phyloP scores from a whole-genome alignment of 2,797 vertebrate genomes.

The Rhinoraja longicauda region DNA sequence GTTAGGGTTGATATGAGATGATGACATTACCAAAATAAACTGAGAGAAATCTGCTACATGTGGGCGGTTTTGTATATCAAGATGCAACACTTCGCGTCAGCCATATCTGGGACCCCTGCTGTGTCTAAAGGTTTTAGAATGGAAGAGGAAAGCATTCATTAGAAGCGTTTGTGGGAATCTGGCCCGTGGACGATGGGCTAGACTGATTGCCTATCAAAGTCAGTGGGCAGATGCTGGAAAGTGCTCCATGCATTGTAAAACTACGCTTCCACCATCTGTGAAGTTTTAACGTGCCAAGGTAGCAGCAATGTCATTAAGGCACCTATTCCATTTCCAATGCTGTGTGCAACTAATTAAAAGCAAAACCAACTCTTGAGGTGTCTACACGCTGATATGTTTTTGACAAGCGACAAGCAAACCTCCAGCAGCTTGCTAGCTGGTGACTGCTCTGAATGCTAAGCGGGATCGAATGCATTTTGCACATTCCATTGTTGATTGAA shows the following conservation, averaged over 20 bases:
- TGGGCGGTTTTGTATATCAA: conserved; percentile 1
- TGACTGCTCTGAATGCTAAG: conserved; percentile 28
- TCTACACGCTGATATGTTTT: not conserved
- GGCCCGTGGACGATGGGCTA: not conserved
- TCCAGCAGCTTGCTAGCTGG: not conserved
- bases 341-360: conserved; percentile 7
- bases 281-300: not conserved
- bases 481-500: not conserved
- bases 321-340: conserved; percentile 17
- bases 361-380: conserved; percentile 22
- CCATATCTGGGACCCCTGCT: not conserved
- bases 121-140: not conserved
- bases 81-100: not conserved
- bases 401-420: conserved; percentile 14
- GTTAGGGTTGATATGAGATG: not conserved
- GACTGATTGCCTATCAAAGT: not conserved
- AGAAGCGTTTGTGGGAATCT: not conserved
- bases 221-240: not conserved
- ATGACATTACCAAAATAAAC: not conserved
- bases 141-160: not conserved
- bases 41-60: not conserved
- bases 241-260: not conserved
- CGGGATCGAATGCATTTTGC: not conserved
- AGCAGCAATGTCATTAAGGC: not conserved
- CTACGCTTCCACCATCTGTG: not conserved